Evolutionary conservation across 2,797 vertebrate species (phyloP).

Genomic region (Phataginus tricuspis): DNA sequence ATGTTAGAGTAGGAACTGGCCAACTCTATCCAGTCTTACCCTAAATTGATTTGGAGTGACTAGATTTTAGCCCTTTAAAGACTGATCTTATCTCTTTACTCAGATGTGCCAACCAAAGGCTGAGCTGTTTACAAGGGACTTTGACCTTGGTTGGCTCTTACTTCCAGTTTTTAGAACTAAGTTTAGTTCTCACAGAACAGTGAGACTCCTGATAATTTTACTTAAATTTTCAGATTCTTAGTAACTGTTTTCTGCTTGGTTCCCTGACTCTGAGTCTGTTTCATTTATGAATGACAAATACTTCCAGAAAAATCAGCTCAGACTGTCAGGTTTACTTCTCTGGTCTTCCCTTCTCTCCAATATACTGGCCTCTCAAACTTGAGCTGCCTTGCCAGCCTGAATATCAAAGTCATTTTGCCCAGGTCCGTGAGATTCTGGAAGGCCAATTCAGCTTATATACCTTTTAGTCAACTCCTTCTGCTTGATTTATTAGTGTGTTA

Average conservation of each 20-base stretch:
- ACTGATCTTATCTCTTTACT: background rate
- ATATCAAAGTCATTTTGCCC: background rate
- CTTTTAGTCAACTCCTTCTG: background rate
- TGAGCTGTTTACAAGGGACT: background rate
- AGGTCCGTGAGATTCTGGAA: background rate
- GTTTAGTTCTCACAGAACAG: background rate
- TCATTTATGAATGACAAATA: background rate
- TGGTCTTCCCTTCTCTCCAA: background rate
- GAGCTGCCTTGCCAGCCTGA: background rate
- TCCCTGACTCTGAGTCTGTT: background rate
- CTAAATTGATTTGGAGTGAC: background rate
- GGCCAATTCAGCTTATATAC: background rate
- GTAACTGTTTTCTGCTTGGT: background rate
- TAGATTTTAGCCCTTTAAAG: background rate
- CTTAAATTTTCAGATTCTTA: background rate
- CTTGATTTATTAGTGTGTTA: slow-evolving; percentile 2
- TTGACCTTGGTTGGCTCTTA: background rate
- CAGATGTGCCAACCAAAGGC: background rate
- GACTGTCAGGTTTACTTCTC: background rate
- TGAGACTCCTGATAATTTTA: background rate
- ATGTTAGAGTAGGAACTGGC: background rate
- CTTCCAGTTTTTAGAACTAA: background rate
- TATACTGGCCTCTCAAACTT: background rate
- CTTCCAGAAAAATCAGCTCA: background rate
- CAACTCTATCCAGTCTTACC: background rate